A percentile compares a stretch with the other conserved stretches of the same genome.
Conservation (phyloP, 2,113 vertebrate species). For the Camelus bactrianus region DNA sequence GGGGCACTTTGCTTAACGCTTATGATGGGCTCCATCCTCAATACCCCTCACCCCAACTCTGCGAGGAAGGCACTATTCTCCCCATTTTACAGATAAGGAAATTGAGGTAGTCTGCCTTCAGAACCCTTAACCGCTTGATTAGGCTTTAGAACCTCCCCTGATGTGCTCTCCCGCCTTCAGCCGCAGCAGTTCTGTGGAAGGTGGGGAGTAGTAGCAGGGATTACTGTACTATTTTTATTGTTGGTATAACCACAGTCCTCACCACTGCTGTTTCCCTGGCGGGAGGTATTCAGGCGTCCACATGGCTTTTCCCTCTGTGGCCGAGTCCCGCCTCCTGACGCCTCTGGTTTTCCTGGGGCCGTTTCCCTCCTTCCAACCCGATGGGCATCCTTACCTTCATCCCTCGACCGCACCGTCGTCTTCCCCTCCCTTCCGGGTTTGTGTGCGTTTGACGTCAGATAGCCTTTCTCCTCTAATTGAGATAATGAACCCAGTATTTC, state of each 20-base stretch:
- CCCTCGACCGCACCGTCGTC: not conserved
- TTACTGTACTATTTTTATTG: not conserved
- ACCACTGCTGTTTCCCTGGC: fast-evolving
- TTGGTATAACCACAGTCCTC: fast-evolving
- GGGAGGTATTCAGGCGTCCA: not conserved
- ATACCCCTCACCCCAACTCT: fast-evolving
- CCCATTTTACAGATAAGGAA: not conserved
- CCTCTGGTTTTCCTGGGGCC: not conserved
- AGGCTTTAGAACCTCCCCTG: fast-evolving
- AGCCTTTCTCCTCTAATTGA: slow-evolving; percentile 59
- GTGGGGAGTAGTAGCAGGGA: fast-evolving
- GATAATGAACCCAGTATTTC: slow-evolving; percentile 69
- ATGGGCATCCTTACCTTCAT: not conserved
- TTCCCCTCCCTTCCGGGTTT: not conserved
- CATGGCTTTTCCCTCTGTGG: fast-evolving
- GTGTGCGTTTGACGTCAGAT: not conserved
- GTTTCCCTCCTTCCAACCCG: fast-evolving
- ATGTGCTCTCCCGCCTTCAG: fast-evolving
- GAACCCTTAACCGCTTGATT: not conserved
- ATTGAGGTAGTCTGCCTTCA: not conserved
- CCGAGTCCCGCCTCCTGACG: fast-evolving
- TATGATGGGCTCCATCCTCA: fast-evolving
- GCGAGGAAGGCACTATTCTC: fast-evolving
- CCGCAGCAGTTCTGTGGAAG: not conserved
- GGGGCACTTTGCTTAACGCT: fast-evolving